Base-by-base conservation (phyloP, 2,113 vertebrate genomes). In the Embiotoca jacksoni region DNA sequence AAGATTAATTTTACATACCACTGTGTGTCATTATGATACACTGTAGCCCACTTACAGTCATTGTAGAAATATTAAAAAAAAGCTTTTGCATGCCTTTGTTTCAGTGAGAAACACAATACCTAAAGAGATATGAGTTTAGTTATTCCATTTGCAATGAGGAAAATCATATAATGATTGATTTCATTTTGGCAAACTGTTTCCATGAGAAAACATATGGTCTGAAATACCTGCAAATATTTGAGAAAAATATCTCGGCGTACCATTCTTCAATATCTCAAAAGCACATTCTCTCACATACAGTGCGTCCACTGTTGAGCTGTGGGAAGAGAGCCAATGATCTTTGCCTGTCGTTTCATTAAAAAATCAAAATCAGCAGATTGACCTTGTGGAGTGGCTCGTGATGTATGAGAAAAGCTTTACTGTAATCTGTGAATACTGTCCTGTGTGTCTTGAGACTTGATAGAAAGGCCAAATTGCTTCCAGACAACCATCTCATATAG, bases 401-500 rank as follows among this genome's bases (percentile, higher is more conserved):
- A 88, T 86, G 71, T 78, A 84, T 83, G 78, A 78, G 65, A 58
- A 78, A 72, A 50, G 53, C 49, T 54, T 15, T 11, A 15, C 16
- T 76, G 65, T 72, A 58, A 81, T 89, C 59, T 72, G 71, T 41
- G 69, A 72, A 75, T 77, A 85, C 67, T 73, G 81, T 82, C 84
- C 61, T 64, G 69, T 66, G 54, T 75, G 84, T 78, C 52, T 75
- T 56, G 52, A 81, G 80, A 78, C 57, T 23, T 81, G 72, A 90
- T 80, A 80, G 82, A 82, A 87, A 84, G 68, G 46, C 53, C 58
- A 82, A 91, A 88, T 84, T 78, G 65, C 61, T 89, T 88, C 86
- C 81, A 92, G 90, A 80, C 64, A 86, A 85, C 82, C 68, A 86
- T 78, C 32, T 79, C 54, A 66, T 63, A 81, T 63, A 81, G 74